Evolutionary conservation across 2,888 invertebrate species (phyloP), one percentile per base, ranked within the genome.

Genomic region (Thumatha senex): DNA sequence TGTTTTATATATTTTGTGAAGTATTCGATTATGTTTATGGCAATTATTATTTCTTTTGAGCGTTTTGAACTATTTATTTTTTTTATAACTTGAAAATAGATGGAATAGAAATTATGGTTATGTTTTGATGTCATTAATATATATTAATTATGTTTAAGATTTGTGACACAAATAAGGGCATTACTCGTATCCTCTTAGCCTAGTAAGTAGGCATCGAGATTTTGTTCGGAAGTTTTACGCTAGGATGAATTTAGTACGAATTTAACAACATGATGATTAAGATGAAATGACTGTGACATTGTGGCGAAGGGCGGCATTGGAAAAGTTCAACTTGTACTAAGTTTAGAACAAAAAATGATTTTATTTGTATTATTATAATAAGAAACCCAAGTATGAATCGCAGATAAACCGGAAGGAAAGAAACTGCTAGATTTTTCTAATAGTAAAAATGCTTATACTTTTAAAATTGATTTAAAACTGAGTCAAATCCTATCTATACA

Each of bases 41-140:
- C 64, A 65, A 56, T 61, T 29, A 34, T 61, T 29, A 15, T 51
- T 47, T 42, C 8, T 14, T 46, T 67, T 63, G 67, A 63, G 63
- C 63, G 38, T 45, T 45, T 46, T 31, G 10, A n/a, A 18, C 10
- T 13, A 8, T 40, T 40, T 33, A n/a, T n/a, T n/a, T n/a, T n/a
- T 12, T 4, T 47, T 33, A 33, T 35, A 2, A 24, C 15, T 29
- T 24, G 18, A 43, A 48, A 24, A 33, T 48, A 35, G 30, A 5
- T 7, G 30, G 8, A 7, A 8, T 30, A 5, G n/a, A 30, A 30
- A 30, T 5, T 30, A 30, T 30, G n/a, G n/a, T 30, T 30, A 7
- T 31, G 7, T 31, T 31, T 31, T 10, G 10, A 5, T 31, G 11
- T 31, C 31, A 31, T 10, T 31, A 31, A 5, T 31, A 5, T 31